A percentile compares a stretch with the other conserved stretches of the same genome.
phyloP scores from a whole-genome alignment of 2,113 vertebrate genomes.

The Emydocephalus ijimae region DNA sequence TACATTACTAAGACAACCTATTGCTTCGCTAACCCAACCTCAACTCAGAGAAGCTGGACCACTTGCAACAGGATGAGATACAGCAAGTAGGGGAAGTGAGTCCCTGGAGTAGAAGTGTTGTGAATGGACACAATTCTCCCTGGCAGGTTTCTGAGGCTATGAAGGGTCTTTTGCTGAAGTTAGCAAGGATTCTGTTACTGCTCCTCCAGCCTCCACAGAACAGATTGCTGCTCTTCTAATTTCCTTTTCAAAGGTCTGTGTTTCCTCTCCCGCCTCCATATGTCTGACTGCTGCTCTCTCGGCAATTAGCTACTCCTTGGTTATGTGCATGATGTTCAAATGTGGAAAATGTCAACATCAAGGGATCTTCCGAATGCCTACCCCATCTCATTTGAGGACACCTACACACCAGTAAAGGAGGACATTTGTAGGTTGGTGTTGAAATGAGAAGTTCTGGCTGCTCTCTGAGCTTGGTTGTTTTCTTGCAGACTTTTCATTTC shows the following conservation, averaged over 20 bases:
- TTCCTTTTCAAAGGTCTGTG: constrained; percentile 16
- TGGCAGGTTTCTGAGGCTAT: neutral
- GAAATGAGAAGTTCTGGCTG: neutral
- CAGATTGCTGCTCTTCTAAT: neutral
- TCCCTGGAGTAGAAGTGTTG: neutral
- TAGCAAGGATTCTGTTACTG: neutral
- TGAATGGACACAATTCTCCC: neutral
- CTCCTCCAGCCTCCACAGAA: neutral
- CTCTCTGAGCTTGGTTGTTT: neutral
- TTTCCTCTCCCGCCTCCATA: constrained; percentile 19
- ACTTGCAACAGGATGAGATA: neutral
- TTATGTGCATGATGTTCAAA: neutral
- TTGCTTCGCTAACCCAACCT: neutral
- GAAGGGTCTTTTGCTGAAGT: neutral
- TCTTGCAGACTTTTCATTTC: neutral
- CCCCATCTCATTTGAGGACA: neutral
- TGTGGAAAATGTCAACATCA: neutral
- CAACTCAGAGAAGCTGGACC: neutral
- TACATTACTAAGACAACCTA: neutral
- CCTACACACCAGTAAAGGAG: neutral
- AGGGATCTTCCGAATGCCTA: neutral
- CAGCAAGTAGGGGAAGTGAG: neutral
- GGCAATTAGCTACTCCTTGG: neutral
- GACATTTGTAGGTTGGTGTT: neutral
- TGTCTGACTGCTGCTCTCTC: neutral